Conservation (phyloP, 23 tunicate species). For the Halocynthia aurantium region DNA sequence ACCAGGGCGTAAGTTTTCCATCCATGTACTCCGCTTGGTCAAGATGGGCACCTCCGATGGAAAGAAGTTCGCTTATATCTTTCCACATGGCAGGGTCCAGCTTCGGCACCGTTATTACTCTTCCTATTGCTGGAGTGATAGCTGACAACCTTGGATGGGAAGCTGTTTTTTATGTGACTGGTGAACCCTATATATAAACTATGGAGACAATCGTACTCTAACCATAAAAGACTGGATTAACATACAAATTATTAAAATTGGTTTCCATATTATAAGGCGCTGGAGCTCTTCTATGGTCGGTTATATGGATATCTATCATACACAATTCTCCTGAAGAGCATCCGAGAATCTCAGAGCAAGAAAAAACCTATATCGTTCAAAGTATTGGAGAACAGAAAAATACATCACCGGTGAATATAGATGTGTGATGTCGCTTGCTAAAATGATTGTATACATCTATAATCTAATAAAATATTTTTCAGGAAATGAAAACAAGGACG, state of each 20-base stretch:
- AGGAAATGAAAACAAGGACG: slow-evolving; percentile 41
- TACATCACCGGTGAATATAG: slow-evolving; percentile 14
- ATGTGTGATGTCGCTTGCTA: no score
- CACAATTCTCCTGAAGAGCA: slow-evolving; percentile 69
- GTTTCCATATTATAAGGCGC: neutral
- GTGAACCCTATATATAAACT: slow-evolving; percentile 19
- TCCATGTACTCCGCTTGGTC: slow-evolving; percentile 75
- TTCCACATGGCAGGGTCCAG: slow-evolving; percentile 61
- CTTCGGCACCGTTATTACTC: slow-evolving; percentile 55
- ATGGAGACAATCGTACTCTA: neutral
- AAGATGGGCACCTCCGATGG: slow-evolving; percentile 75
- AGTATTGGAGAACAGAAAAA: slow-evolving; percentile 38
- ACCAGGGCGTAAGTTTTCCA: slow-evolving; percentile 69
- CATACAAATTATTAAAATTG: no score
- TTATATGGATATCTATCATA: slow-evolving; percentile 59
- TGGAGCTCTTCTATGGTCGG: slow-evolving; percentile 31
- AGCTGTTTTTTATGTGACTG: slow-evolving; percentile 71
- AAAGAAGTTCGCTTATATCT: slow-evolving; percentile 58
- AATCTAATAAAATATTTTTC: no score
- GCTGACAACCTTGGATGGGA: slow-evolving; percentile 70
- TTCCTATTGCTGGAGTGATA: slow-evolving; percentile 58
- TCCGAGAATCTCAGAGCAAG: slow-evolving; percentile 88
- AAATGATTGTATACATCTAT: no score
- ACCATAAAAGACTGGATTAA: neutral
- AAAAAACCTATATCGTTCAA: slow-evolving; percentile 53